Evolutionary conservation across 2,113 vertebrate genomes (phyloP).

Genomic region (Mesocricetus auratus): DNA sequence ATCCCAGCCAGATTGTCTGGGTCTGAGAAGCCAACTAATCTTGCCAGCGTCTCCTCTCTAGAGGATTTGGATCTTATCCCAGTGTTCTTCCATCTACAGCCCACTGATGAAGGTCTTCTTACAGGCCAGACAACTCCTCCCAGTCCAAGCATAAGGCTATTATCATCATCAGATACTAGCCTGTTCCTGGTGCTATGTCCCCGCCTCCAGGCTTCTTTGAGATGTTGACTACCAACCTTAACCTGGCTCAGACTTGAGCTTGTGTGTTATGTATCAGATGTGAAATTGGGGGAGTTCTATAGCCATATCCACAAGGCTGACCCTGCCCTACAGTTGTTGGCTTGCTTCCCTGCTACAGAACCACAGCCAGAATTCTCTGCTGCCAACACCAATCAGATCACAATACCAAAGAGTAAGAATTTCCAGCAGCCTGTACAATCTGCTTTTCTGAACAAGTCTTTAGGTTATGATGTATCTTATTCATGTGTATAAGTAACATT

Average conservation of each 20-base stretch:
- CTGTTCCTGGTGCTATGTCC: neutral
- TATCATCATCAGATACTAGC: constrained; percentile 26
- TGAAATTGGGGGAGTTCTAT: neutral
- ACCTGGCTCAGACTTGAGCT: constrained; percentile 9
- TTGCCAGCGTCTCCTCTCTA: constrained; percentile 65
- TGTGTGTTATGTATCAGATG: neutral
- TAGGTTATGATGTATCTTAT: constrained; percentile 52
- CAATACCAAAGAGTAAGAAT: neutral
- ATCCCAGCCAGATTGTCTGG: constrained; percentile 51
- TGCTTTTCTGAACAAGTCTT: constrained; percentile 54
- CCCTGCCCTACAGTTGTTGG: neutral
- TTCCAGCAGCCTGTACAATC: neutral
- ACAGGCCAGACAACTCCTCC: constrained; percentile 21
- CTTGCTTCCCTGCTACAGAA: neutral
- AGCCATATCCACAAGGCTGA: neutral
- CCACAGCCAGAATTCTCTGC: neutral
- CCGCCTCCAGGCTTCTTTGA: neutral
- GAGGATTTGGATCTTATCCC: constrained; percentile 55
- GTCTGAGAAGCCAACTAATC: neutral
- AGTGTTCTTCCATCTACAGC: neutral
- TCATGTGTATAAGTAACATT: constrained; percentile 36
- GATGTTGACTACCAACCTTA: constrained; percentile 6
- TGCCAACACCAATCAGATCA: constrained; percentile 33
- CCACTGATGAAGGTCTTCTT: constrained; percentile 35
- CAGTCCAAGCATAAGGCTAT: constrained; percentile 47